These are phyloP conservation scores for Gadus macrocephalus DNA, from an alignment of 2,113 vertebrate species.

Conservation along the genomic window DNA sequence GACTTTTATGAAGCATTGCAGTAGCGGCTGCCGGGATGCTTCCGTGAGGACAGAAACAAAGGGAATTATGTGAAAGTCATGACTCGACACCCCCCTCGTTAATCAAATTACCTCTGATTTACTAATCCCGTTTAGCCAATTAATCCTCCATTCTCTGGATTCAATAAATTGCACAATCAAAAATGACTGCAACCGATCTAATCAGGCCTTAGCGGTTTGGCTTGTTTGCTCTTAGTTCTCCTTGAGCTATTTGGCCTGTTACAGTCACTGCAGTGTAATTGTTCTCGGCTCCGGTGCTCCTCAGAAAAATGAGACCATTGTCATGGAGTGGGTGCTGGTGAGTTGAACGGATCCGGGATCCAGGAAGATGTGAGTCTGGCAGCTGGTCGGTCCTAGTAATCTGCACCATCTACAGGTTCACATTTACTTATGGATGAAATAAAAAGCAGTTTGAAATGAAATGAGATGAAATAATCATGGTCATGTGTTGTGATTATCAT, in stretches of 20 bases:
- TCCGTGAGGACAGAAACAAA: background rate
- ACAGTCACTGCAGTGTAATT: too few relatives aligned
- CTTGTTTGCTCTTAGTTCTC: background rate
- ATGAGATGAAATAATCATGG: too few relatives aligned
- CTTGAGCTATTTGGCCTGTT: background rate
- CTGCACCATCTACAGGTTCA: too few relatives aligned
- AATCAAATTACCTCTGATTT: background rate
- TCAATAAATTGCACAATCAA: background rate
- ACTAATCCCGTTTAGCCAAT: too few relatives aligned
- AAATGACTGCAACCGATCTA: background rate
- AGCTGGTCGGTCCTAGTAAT: too few relatives aligned
- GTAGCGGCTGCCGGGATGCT: background rate
- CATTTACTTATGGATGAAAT: too few relatives aligned
- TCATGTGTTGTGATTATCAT: too few relatives aligned
- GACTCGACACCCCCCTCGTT: background rate
- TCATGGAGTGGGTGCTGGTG: background rate
- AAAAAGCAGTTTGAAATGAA: too few relatives aligned
- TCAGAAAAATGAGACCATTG: background rate
- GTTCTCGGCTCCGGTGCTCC: background rate
- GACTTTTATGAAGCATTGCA: background rate
- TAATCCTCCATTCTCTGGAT: background rate
- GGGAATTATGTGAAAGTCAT: background rate
- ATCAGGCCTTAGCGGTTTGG: too few relatives aligned
- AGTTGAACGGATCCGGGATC: background rate
- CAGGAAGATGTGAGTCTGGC: too few relatives aligned